Percentiles rank a stretch among this genome's conserved stretches.
phyloP scores from a whole-genome alignment of 2,797 vertebrate species.

The Melanotaenia pygmaea region DNA sequence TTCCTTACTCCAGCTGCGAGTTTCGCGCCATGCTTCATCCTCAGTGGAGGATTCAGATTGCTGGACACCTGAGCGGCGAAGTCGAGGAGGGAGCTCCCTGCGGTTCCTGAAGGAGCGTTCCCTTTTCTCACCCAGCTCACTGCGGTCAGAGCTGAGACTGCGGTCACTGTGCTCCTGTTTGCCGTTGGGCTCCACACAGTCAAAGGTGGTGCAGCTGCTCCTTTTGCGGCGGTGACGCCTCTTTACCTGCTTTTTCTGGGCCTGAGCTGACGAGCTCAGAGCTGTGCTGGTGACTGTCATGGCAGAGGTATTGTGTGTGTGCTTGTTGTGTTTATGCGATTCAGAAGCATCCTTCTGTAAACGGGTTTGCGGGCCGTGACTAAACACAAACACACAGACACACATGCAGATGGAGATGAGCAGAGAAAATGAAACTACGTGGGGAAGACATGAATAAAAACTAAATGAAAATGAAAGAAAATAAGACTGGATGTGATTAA shows the following conservation, averaged over 20 bases:
- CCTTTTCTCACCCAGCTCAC: constrained; percentile 59
- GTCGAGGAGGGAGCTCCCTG: constrained; percentile 58
- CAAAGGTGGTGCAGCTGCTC: constrained; percentile 73
- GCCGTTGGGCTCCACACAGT: constrained; percentile 70
- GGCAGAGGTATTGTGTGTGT: constrained; percentile 34
- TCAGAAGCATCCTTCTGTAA: constrained; percentile 87
- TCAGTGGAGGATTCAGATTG: constrained; percentile 84
- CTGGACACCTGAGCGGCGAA: constrained; percentile 39
- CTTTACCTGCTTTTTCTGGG: constrained; percentile 87
- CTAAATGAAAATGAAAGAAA: constrained; percentile 5
- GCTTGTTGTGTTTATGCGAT: constrained; percentile 73
- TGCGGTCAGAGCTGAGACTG: constrained; percentile 66
- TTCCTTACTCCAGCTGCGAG: constrained; percentile 86
- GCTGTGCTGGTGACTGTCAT: constrained; percentile 53
- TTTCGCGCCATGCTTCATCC: constrained; percentile 82
- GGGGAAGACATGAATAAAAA: constrained; percentile 30
- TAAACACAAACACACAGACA: constrained; percentile 57
- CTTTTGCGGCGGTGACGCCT: constrained; percentile 85
- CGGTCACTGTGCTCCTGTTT: constrained; percentile 65
- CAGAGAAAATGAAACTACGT: constrained; percentile 38
- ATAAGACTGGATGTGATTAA: not conserved
- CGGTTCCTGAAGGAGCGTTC: constrained; percentile 51
- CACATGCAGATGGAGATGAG: constrained; percentile 48
- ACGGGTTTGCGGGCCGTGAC: constrained; percentile 83
- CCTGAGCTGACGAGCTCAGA: constrained; percentile 51